phyloP scores from a whole-genome alignment of 2,113 vertebrate genomes.

The Catharus bicknelli region DNA sequence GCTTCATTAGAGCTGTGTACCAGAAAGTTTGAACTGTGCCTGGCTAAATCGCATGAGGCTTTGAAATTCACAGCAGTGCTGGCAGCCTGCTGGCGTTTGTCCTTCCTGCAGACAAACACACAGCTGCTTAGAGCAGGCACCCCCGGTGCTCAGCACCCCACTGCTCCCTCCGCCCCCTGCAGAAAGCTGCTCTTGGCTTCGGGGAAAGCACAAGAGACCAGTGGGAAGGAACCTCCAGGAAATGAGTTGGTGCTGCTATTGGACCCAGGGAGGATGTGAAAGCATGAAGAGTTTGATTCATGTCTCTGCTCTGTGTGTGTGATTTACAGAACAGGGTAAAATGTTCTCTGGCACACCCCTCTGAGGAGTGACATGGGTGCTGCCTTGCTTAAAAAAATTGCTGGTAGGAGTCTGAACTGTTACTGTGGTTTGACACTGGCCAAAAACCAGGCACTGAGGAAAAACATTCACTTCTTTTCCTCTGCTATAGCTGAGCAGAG shows the following conservation, averaged over 20 bases:
- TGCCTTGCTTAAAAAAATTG: not conserved
- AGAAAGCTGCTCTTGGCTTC: not conserved
- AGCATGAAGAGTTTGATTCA: not conserved
- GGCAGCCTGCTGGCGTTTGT: conserved; percentile 53
- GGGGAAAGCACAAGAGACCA: not conserved
- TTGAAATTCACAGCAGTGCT: conserved; percentile 61
- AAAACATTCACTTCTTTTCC: not conserved
- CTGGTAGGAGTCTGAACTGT: not conserved
- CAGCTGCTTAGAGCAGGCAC: conserved; percentile 37
- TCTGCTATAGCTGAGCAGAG: not conserved
- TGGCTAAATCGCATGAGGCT: conserved; percentile 47
- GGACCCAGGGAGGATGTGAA: not conserved
- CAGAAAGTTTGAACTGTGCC: conserved; percentile 46
- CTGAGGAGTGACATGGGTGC: not conserved
- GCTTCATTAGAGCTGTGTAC: not conserved
- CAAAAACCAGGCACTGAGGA: not conserved
- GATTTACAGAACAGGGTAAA: not conserved
- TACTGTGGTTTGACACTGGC: not conserved
- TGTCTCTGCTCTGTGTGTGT: rapidly evolving
- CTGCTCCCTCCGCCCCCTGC: not conserved
- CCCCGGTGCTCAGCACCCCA: not conserved
- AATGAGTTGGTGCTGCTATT: not conserved
- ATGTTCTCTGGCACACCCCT: not conserved
- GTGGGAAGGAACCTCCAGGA: conserved; percentile 37
- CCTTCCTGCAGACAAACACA: conserved; percentile 33